These are phyloP conservation scores for Colaptes auratus DNA, from an alignment of 2,113 vertebrate species.

Conservation along the genomic window DNA sequence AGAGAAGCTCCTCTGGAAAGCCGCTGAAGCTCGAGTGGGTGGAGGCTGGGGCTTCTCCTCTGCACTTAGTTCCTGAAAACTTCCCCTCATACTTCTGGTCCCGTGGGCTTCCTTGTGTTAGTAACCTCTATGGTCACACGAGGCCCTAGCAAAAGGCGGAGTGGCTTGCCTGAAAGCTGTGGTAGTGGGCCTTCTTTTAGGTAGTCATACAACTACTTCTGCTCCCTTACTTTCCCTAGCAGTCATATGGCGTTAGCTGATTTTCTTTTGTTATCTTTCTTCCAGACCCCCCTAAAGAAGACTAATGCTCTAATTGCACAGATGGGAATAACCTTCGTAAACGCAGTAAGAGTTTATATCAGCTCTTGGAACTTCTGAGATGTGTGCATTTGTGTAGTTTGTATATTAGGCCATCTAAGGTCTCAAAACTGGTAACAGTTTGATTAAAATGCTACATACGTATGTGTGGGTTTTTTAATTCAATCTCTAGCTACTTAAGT, in stretches of 20 bases:
- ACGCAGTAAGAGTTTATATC: constrained; percentile 81
- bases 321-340: constrained; percentile 89
- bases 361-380: background rate
- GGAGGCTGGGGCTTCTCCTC: background rate
- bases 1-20: accelerated
- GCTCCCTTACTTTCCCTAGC: accelerated
- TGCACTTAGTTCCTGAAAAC: background rate
- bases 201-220: accelerated
- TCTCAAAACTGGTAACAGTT: background rate
- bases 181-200: background rate
- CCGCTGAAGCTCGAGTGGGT: accelerated
- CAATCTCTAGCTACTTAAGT: accelerated
- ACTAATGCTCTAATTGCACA: constrained; percentile 90
- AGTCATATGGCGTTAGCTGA: accelerated
- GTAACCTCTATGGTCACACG: accelerated
- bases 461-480: accelerated
- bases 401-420: accelerated
- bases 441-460: accelerated
- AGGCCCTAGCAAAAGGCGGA: background rate
- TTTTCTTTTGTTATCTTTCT: background rate
- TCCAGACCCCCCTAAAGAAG: constrained; percentile 91
- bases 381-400: accelerated
- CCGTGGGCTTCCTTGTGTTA: background rate
- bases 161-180: background rate
- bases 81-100: accelerated